Evolutionary conservation across 2,888 invertebrate genomes (phyloP), one percentile per base, ranked within the genome.

Genomic region (Drosophila falleni): DNA sequence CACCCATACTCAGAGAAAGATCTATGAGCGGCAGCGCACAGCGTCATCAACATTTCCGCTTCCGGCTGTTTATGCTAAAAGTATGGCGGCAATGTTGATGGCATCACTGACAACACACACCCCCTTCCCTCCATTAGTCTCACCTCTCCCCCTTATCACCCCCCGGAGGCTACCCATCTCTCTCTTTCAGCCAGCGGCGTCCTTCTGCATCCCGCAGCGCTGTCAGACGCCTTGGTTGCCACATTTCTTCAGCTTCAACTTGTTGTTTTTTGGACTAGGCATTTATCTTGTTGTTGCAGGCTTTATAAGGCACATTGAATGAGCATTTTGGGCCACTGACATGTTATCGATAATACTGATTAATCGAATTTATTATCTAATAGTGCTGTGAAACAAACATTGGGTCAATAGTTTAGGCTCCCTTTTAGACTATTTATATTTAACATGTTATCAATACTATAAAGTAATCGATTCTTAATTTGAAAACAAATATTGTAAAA

Each of bases 11-110:
- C 33, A 19, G 11, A 33, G 31, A 63, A 23, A 41, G 42, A 47
- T 63, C 39, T 56, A 62, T 51, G 50, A 60, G 69, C 55, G 53
- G 41, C 49, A 50, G 55, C 58, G 67, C 75, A 56, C 42, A 81
- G 81, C 85, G 74, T 87, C 87, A 87, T 82, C 80, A 77, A 82
- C 87, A 81, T 85, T 87, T 88, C 80, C 81, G 85, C 78, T 87
- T 81, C 86, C 83, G 81, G 81, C 83, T 85, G 76, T 87, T 89
- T 87, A 85, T 88, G 82, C 82, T 87, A 75, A 87, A 85, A 86
- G 86, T 81, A 86, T 86, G 81, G 81, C 80, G 80, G 70, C 81
- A 69, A 81, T 71, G 74, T 42, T 74, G 63, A 74, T 74, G 64
- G 62, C 65, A 62, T 56, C 60, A 72, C 76, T 63, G 76, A 62